These are phyloP conservation scores for Tringa solitaria DNA, from an alignment of 2,113 vertebrate genomes.

Conservation along the genomic window DNA sequence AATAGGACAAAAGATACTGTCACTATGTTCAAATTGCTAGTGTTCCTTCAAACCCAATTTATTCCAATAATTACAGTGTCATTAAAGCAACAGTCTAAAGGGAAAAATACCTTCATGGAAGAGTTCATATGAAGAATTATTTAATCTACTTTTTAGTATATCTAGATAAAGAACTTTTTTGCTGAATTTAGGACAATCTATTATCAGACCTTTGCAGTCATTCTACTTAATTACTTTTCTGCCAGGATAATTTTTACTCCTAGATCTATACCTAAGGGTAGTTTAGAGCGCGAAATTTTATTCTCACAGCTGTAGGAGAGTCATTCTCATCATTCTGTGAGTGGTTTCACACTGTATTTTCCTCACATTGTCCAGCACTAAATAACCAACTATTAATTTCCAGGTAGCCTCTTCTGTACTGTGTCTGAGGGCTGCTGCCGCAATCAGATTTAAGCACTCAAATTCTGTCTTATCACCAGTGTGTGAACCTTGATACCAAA, in stretches of 20 bases:
- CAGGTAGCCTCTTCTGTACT: not conserved
- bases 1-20: not conserved
- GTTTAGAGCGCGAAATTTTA: not conserved
- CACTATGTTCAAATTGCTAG: not conserved
- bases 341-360: not conserved
- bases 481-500: not conserved
- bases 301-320: not conserved
- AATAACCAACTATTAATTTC: not conserved
- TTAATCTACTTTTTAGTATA: slow-evolving; percentile 27
- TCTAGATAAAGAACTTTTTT: slow-evolving; percentile 13
- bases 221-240: slow-evolving; percentile 42
- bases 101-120: not conserved
- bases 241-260: not conserved
- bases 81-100: slow-evolving; percentile 28
- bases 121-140: not conserved
- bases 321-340: not conserved
- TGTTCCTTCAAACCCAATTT: not conserved
- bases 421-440: not conserved
- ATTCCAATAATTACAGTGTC: slow-evolving; percentile 31
- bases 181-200: slow-evolving; percentile 13
- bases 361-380: not conserved
- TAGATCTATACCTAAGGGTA: not conserved
- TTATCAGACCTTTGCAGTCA: slow-evolving; percentile 14
- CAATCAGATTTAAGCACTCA: not conserved
- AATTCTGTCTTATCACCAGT: not conserved